Evolutionary conservation across 2,888 invertebrate genomes (phyloP).

Genomic region (Torymus texanus): DNA sequence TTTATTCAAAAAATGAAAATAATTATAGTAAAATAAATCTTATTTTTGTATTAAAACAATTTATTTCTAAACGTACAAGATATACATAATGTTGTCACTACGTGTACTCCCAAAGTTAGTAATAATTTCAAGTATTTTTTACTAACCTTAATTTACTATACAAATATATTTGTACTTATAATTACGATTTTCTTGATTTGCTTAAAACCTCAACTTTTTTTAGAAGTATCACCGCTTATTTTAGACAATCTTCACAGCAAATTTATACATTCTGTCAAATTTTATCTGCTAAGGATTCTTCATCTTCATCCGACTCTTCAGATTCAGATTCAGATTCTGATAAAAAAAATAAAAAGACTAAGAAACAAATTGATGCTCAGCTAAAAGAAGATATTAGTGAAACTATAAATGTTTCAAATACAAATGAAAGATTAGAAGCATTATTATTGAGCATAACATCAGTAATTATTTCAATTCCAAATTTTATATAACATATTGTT

Average conservation of each 20-base stretch:
- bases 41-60: not conserved
- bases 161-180: not conserved
- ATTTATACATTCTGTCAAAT: slow-evolving; percentile 43
- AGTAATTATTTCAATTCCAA: slow-evolving; percentile 49
- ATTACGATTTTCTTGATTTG: not conserved
- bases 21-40: too few species aligned
- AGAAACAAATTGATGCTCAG: slow-evolving; percentile 26
- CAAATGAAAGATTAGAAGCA: slow-evolving; percentile 24
- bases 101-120: slow-evolving; percentile 48
- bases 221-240: slow-evolving; percentile 36
- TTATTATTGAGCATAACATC: slow-evolving; percentile 57
- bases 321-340: slow-evolving; percentile 60
- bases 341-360: slow-evolving; percentile 41
- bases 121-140: not conserved
- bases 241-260: slow-evolving; percentile 42
- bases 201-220: slow-evolving; percentile 10
- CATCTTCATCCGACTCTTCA: slow-evolving; percentile 54
- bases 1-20: too few species aligned
- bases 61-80: not conserved
- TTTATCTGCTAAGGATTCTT: slow-evolving; percentile 26
- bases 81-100: slow-evolving; percentile 43
- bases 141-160: slow-evolving; percentile 31
- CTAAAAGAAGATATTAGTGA: slow-evolving; percentile 25
- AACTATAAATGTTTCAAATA: not conserved
- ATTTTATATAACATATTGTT: not conserved